Base-by-base conservation (phyloP, 2,888 invertebrate species). In the Cylloceria caligata region DNA sequence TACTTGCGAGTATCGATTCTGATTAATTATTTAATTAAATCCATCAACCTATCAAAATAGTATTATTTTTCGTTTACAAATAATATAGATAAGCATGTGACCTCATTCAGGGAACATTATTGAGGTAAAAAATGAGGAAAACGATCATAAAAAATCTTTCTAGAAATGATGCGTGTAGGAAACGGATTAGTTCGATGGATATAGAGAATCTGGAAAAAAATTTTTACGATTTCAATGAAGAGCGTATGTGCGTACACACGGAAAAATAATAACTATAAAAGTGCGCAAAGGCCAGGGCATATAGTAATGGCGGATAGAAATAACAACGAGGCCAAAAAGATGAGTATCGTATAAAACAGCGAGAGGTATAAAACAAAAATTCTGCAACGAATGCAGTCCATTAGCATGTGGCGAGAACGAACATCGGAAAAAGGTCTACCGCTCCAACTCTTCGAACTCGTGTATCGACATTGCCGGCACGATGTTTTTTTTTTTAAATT, bases 311-410 rank as follows among this genome's bases (percentile, higher is more conserved):
- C 36, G 19, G 39, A 27, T 19, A 52, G 45, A 3, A 27, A 47
- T 4, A 39, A 72, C 62, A 68, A 36, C 27, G 72, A 39, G 11
- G 67, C 71, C 77, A 77, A 80, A 80, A 80, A 73, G 73, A 80
- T 69, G 73, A 68, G 64, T 62, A 39, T 49, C 42, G 55, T 68
- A 34, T 72, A 74, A 75, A 57, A 39, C 30, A 45, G 42, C 13
- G n/a, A n/a, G 57, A 77, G 24, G 42, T 75, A 69, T 76, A 80
- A 83, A 83, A 81, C 81, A 80, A 83, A 80, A 81, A 80, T 78
- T 78, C 79, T 80, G 74, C 74, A 76, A 72, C 83, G 76, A 73
- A 72, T 67, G 76, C 71, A 69, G 73, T 73, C 72, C 73, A 79
- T 80, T 76, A 76, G 82, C 77, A 76, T 36, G 78, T 65, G 62